A percentile compares a stretch with the other conserved stretches of the same genome.
These are phyloP conservation scores for Macquaria ambigua DNA, from an alignment of 2,113 vertebrate genomes.

Conservation along the genomic window DNA sequence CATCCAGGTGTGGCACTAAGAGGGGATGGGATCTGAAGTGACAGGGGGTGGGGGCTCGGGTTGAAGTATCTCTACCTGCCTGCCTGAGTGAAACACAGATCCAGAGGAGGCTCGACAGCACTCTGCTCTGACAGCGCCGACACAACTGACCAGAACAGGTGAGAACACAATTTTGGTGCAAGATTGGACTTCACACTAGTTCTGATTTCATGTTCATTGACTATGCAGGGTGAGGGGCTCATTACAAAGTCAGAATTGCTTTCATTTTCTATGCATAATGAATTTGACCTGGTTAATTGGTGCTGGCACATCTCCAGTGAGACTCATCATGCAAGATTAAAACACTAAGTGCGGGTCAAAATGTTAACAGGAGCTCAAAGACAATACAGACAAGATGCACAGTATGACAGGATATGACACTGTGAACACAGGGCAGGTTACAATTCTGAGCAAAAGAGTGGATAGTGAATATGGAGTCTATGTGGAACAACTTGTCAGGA, in stretches of 20 bases:
- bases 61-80: constrained; percentile 23
- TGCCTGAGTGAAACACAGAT: not conserved
- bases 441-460: not conserved
- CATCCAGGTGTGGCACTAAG: constrained; percentile 19
- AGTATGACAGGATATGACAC: constrained; percentile 3
- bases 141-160: constrained; percentile 61
- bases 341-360: constrained; percentile 57
- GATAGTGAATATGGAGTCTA: not conserved
- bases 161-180: constrained; percentile 32
- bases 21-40: constrained; percentile 35
- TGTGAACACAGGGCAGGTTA: constrained; percentile 18
- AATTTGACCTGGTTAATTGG: constrained; percentile 71
- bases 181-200: not conserved
- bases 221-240: constrained; percentile 36
- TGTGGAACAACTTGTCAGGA: not conserved
- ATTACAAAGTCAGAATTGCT: constrained; percentile 58
- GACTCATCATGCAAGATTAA: constrained; percentile 59
- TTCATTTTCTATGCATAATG: constrained; percentile 68
- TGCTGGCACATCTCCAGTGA: constrained; percentile 46
- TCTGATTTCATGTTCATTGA: constrained; percentile 26
- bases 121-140: constrained; percentile 7
- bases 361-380: constrained; percentile 55
- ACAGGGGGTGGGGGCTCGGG: constrained; percentile 23
- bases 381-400: constrained; percentile 38
- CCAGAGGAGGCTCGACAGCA: constrained; percentile 11